These are phyloP conservation scores for Pionites leucogaster DNA, from an alignment of 2,113 vertebrate species.

Conservation along the genomic window DNA sequence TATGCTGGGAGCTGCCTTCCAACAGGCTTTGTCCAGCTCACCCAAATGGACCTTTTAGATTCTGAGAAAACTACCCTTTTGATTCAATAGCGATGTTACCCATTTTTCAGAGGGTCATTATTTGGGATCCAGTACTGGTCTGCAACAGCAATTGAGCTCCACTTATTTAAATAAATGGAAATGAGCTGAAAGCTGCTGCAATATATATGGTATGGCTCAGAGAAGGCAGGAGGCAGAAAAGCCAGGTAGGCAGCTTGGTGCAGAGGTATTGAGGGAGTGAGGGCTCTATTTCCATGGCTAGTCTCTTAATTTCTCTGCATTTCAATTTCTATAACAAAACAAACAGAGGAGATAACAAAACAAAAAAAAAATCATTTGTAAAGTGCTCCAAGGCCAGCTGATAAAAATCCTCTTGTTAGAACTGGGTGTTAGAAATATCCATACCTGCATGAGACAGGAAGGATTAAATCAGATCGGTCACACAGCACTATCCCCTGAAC, in stretches of 20 bases:
- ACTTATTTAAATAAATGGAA: not conserved
- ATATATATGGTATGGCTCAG: not conserved
- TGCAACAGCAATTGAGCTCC: not conserved
- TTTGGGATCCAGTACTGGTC: not conserved
- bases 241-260: not conserved
- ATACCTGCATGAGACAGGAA: not conserved
- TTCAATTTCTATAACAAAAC: not conserved
- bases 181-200: not conserved
- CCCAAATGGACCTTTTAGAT: not conserved
- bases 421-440: not conserved
- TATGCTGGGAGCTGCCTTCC: not conserved
- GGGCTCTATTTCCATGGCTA: not conserved
- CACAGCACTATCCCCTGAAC: not conserved
- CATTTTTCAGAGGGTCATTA: not conserved
- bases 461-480: not conserved
- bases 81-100: fast-evolving
- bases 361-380: not conserved
- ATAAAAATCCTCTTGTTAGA: not conserved
- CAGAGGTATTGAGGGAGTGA: not conserved
- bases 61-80: not conserved
- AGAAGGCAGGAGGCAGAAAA: not conserved
- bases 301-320: not conserved
- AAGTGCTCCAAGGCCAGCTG: not conserved
- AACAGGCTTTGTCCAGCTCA: not conserved
- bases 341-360: not conserved